Base-by-base conservation (phyloP, 35 echinoderm and acorn worm species). In the Ophiothrix spiculata region DNA sequence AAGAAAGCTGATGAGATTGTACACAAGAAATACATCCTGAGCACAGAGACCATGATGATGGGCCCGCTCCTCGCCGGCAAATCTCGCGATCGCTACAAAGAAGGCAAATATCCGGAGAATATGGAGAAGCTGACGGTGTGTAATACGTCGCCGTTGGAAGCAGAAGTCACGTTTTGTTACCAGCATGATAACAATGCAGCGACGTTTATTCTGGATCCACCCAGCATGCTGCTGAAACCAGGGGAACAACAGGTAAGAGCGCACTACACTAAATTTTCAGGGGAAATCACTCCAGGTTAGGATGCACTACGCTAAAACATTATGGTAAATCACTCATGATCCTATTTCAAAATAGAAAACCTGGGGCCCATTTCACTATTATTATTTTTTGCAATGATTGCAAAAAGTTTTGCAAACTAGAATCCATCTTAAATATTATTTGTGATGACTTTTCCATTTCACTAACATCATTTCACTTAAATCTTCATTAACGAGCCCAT, bases 21-120 rank as follows among this genome's bases (percentile, higher is more conserved):
- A 86, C 96, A 99, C 92, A 99, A 99, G 83, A 94, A 99, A 73
- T 99, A 94, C 87, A 88, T 99, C 39, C 86, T 99, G 45, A 99
- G 90, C 80, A 91, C 89, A 1, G 96, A 99, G 89, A 39, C 89
- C 2, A 75, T 99, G 6, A 86, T 91, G 86, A 94, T 99, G 92
- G 96, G 96, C 33, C 96, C 96, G 0, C 87, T 99, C 1, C 83
- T 99, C 32, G 96, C 96, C 8, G 96, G 96, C 6, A 99, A 99
- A 81, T 87, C 92, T 36, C 88, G 96, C 56, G 96, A 99, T 84
- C 77, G 96, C 0, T 99, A 99, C 92, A 94, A 90, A 54, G 96
- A 99, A 37, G 92, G 96, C 75, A 94, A 91, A 37, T 99, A 99
- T 64, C 96, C 96, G 19, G 96, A 99, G 84, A 99, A 99, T 69